A percentile compares a stretch with the other conserved stretches of the same genome.
phyloP scores from a whole-genome alignment of 2,797 vertebrate genomes.

The Oryzias sinensis region DNA sequence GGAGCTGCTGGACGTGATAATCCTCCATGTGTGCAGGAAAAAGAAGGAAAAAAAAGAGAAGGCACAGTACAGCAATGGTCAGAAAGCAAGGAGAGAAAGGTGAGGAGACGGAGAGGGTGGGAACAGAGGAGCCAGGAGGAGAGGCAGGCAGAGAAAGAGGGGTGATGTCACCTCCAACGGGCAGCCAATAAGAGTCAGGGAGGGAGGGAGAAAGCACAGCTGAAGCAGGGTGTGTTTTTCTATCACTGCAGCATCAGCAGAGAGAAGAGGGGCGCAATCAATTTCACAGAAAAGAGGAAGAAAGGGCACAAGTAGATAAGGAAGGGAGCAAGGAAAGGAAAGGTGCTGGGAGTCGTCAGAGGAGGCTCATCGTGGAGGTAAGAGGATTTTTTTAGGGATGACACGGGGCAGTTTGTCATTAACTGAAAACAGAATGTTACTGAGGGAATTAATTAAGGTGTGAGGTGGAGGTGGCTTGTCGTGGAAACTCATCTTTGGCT shows the following conservation, averaged over 20 bases:
- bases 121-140: constrained; percentile 41
- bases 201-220: constrained; percentile 62
- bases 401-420: constrained; percentile 37
- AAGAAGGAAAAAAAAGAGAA: constrained; percentile 27
- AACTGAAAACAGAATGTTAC: constrained; percentile 9
- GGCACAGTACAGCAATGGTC: constrained; percentile 73
- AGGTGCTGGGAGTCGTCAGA: constrained; percentile 43
- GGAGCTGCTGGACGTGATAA: constrained; percentile 34
- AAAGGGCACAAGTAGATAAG: constrained; percentile 65
- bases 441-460: constrained; percentile 51
- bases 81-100: constrained; percentile 61
- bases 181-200: constrained; percentile 74
- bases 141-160: constrained; percentile 65
- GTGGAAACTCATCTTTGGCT: constrained; percentile 57
- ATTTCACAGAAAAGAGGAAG: constrained; percentile 69
- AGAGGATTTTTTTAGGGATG: constrained; percentile 24
- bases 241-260: constrained; percentile 84
- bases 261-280: constrained; percentile 75
- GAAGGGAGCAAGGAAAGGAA: constrained; percentile 31
- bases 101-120: constrained; percentile 49
- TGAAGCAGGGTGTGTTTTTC: constrained; percentile 81
- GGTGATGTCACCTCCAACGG: constrained; percentile 80
- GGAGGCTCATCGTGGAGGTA: constrained; percentile 68
- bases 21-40: constrained; percentile 27
- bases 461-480: constrained; percentile 51